phyloP scores from a whole-genome alignment of 2,113 vertebrate genomes.

The Elachura formosa region DNA sequence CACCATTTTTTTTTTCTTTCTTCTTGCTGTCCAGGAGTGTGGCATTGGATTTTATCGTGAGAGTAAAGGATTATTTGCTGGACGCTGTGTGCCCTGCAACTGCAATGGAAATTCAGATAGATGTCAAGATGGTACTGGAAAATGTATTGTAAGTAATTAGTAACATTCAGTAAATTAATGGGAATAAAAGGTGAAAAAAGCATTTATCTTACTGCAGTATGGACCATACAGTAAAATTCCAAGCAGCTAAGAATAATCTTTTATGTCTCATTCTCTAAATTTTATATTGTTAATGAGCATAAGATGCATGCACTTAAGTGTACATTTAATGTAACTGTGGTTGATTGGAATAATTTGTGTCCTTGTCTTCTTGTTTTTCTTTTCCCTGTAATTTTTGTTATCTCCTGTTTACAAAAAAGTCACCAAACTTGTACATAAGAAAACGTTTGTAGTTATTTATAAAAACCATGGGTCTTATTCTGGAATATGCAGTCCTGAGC shows the following conservation, averaged over 20 bases:
- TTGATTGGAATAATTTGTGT: neutral
- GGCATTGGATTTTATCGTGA: constrained; percentile 83
- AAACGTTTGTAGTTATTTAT: neutral
- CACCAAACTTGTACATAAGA: neutral
- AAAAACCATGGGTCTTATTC: neutral
- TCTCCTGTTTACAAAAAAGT: neutral
- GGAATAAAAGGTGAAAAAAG: neutral
- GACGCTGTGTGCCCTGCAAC: constrained; percentile 82
- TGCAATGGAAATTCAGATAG: constrained; percentile 84
- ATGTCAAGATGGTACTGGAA: constrained; percentile 85
- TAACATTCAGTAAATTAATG: neutral
- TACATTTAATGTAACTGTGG: neutral
- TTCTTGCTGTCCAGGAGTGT: constrained; percentile 75
- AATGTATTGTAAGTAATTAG: constrained; percentile 85
- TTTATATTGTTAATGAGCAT: neutral
- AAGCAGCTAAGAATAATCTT: neutral
- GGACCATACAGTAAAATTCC: neutral
- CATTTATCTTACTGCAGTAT: neutral
- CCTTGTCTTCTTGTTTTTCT: neutral
- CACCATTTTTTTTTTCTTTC: neutral
- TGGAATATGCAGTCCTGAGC: neutral
- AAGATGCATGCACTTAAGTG: neutral
- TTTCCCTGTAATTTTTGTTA: neutral
- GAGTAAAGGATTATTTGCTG: constrained; percentile 54
- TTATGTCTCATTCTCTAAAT: neutral